A percentile compares a stretch with the other conserved stretches of the same genome.
These are phyloP conservation scores for Theristicus caerulescens DNA, from an alignment of 2,113 vertebrate genomes.

Conservation along the genomic window DNA sequence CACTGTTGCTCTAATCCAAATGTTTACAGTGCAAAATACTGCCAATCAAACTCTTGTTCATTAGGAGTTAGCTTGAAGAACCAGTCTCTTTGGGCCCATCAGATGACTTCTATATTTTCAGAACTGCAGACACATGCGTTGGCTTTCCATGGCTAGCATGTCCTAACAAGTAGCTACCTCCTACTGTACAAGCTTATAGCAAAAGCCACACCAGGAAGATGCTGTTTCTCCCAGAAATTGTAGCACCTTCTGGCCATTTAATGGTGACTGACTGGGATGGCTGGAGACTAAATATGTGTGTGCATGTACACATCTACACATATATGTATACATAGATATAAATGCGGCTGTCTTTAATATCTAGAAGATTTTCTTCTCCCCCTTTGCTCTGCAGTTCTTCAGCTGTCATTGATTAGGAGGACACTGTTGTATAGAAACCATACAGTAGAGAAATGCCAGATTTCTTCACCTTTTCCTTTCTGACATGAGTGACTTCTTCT, in stretches of 20 bases:
- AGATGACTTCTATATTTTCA: background rate
- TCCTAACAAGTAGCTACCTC: background rate
- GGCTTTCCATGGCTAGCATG: background rate
- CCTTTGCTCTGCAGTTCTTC: background rate
- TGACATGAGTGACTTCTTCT: background rate
- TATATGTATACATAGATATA: background rate
- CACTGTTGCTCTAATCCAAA: background rate
- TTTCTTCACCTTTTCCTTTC: background rate
- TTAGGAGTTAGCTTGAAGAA: background rate
- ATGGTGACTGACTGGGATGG: background rate
- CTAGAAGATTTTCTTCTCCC: background rate
- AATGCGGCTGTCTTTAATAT: background rate
- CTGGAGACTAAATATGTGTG: background rate
- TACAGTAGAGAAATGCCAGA: background rate
- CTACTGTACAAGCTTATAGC: background rate
- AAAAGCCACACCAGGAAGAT: background rate
- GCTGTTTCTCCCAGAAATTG: background rate
- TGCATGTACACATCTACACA: accelerated
- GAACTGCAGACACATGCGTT: accelerated
- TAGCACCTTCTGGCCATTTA: background rate
- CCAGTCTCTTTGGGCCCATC: background rate
- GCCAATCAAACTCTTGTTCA: background rate
- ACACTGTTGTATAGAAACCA: background rate
- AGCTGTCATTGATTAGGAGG: background rate
- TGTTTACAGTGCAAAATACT: background rate